Conservation (phyloP, 23 tunicate species). For the Trididemnum nubilum region DNA sequence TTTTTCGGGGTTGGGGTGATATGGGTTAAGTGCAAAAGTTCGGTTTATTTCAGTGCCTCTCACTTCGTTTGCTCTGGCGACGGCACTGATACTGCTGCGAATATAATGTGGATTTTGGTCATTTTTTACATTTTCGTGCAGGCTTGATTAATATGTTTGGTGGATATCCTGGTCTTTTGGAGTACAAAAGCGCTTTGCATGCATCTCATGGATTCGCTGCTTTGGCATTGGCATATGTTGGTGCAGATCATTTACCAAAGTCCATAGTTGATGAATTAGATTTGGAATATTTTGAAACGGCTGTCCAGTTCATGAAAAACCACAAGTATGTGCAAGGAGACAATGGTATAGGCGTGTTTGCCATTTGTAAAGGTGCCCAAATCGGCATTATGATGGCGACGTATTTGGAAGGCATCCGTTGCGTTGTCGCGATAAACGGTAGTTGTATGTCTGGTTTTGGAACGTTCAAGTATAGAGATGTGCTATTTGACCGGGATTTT, state of each 20-base stretch:
- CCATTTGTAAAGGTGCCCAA: slow-evolving; percentile 31
- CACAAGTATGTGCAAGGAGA: slow-evolving; percentile 7
- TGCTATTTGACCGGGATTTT: neutral
- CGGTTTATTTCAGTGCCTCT: too few relatives aligned
- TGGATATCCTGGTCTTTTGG: slow-evolving; percentile 48
- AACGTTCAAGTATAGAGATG: neutral
- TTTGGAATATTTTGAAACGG: slow-evolving; percentile 63
- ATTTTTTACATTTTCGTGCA: too few relatives aligned
- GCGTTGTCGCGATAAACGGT: slow-evolving; percentile 52
- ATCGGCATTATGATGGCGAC: slow-evolving; percentile 31
- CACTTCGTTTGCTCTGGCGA: too few relatives aligned
- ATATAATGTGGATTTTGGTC: too few relatives aligned
- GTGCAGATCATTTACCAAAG: slow-evolving; percentile 4
- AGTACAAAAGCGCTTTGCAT: slow-evolving; percentile 47
- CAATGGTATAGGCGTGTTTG: slow-evolving; percentile 32
- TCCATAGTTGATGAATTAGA: neutral
- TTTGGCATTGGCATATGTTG: slow-evolving; percentile 48
- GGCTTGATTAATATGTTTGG: slow-evolving; percentile 63
- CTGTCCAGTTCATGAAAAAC: neutral
- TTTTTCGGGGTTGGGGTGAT: too few relatives aligned
- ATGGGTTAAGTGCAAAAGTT: too few relatives aligned
- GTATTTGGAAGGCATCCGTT: slow-evolving; percentile 6
- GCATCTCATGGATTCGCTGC: slow-evolving; percentile 73
- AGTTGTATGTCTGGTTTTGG: neutral
- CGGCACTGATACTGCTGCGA: too few relatives aligned